These are phyloP conservation scores for Drosophila lini DNA, from an alignment of 1,140 invertebrate genomes.

Conservation along the genomic window DNA sequence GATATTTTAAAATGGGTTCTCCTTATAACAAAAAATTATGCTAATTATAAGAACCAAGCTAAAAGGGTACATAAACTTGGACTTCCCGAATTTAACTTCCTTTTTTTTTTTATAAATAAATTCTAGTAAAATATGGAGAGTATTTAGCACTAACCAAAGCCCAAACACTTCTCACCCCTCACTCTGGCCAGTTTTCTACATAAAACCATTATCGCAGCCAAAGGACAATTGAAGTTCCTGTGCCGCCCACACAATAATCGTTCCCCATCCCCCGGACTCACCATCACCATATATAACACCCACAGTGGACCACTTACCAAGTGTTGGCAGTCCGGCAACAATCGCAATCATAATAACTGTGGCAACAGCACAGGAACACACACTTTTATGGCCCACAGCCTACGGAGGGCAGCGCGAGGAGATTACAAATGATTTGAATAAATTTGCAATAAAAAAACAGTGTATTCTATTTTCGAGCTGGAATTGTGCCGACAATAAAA, in stretches of 20 bases:
- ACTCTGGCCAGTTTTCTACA: background rate
- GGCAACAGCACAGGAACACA: slow-evolving; percentile 42
- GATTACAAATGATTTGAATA: slow-evolving; percentile 82
- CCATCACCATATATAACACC: slow-evolving; percentile 40
- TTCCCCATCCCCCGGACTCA: background rate
- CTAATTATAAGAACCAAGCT: too few species aligned
- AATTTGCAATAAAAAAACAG: slow-evolving; percentile 79
- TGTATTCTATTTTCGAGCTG: slow-evolving; percentile 46
- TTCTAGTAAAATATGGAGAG: background rate
- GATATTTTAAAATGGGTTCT: too few species aligned
- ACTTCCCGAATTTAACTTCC: too few species aligned
- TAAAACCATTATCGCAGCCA: slow-evolving; percentile 55
- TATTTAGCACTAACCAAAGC: background rate
- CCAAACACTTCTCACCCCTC: background rate
- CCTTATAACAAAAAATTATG: too few species aligned
- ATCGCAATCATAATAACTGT: slow-evolving; percentile 67
- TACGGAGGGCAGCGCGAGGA: slow-evolving; percentile 24
- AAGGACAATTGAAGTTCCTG: slow-evolving; percentile 24
- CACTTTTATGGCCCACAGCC: slow-evolving; percentile 59
- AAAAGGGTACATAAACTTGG: too few species aligned
- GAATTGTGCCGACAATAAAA: slow-evolving; percentile 77
- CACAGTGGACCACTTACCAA: slow-evolving; percentile 73
- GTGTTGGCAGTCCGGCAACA: slow-evolving; percentile 32
- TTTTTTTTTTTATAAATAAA: background rate
- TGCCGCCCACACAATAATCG: slow-evolving; percentile 49